Conservation (phyloP, 64 coral and sea anemone genomes). For the Trachythela sp. region DNA sequence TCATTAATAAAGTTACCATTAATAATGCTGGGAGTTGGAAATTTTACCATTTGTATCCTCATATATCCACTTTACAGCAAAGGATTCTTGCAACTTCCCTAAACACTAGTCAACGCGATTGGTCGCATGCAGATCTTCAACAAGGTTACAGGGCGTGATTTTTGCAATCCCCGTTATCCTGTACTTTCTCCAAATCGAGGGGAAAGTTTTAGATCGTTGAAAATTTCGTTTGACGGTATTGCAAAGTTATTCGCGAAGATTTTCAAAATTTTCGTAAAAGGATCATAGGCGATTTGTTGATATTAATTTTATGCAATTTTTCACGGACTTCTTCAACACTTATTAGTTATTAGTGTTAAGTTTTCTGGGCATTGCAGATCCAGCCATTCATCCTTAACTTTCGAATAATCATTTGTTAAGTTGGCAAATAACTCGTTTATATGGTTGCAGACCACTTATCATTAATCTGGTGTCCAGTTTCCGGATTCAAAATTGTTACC, state of each 20-base stretch:
- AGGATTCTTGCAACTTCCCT: no score
- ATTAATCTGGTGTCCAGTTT: not conserved
- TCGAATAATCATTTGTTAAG: not conserved
- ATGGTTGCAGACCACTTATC: not conserved
- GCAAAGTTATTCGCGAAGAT: not conserved
- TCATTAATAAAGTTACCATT: no score
- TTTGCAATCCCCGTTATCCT: not conserved
- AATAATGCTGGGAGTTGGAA: no score
- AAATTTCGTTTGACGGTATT: not conserved
- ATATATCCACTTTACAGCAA: no score
- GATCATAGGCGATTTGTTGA: not conserved
- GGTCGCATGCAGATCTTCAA: no score
- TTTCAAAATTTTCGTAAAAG: not conserved
- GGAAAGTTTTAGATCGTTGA: constrained; percentile 10
- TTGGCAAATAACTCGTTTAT: not conserved
- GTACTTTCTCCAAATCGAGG: not conserved
- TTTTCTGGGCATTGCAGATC: not conserved
- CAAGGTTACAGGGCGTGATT: not conserved
- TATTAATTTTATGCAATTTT: not conserved
- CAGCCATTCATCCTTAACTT: not conserved
- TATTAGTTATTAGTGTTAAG: not conserved
- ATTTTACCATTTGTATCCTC: no score
- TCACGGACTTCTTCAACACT: not conserved
- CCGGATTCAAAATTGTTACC: not conserved
- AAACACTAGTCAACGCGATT: no score